phyloP scores from a whole-genome alignment of 1,140 invertebrate species.

The Tyrophagus putrescentiae region DNA sequence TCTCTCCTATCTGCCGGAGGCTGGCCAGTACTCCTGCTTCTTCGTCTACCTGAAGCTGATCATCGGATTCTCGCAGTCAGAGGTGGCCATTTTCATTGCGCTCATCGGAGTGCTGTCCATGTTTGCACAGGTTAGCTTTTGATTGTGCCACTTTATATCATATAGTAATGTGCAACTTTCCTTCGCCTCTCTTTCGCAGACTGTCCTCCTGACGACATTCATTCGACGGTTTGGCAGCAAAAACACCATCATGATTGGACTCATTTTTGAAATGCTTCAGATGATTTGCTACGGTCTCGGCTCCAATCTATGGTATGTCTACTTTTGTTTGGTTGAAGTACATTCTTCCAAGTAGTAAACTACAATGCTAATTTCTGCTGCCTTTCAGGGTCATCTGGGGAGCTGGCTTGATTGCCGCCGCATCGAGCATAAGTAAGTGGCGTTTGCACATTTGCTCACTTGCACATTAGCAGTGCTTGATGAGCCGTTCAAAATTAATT shows the following conservation, averaged over 20 bases:
- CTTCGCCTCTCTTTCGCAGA: conserved; percentile 32
- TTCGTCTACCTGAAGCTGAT: conserved; percentile 97
- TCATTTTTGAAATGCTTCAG: conserved; percentile 90
- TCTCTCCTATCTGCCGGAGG: conserved; percentile 92
- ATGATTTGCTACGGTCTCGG: conserved; percentile 93
- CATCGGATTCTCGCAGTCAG: conserved; percentile 84
- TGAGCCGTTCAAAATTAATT: conserved; percentile 34
- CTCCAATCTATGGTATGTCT: conserved; percentile 55
- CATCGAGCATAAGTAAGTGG: conserved; percentile 44
- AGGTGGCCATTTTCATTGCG: conserved; percentile 94
- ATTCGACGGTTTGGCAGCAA: conserved; percentile 85
- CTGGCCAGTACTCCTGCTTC: conserved; percentile 96
- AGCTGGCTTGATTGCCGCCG: conserved; percentile 81
- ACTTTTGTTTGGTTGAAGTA: conserved; percentile 2
- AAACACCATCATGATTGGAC: conserved; percentile 89
- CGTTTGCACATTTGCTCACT: background rate
- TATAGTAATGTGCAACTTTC: background rate
- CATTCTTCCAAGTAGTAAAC: background rate
- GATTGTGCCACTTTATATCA: background rate
- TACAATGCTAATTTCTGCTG: background rate
- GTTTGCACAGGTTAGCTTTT: conserved; percentile 54
- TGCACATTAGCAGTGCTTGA: background rate
- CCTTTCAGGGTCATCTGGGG: conserved; percentile 91
- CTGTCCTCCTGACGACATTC: conserved; percentile 59
- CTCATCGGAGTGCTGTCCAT: conserved; percentile 91